Conservation (phyloP, 2,888 invertebrate genomes). For the Anorthoa munda region DNA sequence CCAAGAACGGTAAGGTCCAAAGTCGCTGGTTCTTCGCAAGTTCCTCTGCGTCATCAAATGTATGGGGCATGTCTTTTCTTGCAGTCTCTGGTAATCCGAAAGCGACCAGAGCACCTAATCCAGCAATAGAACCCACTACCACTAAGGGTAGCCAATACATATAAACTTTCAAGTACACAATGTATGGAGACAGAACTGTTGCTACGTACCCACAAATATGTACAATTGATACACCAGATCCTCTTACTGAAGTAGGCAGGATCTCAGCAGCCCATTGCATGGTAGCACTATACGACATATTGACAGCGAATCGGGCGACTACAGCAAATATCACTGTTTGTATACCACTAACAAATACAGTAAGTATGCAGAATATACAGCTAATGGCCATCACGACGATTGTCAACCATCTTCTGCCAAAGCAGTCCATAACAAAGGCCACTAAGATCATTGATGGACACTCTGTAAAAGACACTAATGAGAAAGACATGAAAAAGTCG, state of each 20-base stretch:
- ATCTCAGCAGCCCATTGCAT: conserved; percentile 81
- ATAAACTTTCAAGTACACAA: conserved; percentile 57
- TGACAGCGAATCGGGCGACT: conserved; percentile 78
- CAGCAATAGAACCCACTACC: conserved; percentile 46
- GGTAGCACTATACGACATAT: conserved; percentile 74
- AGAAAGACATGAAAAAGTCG: conserved; percentile 80
- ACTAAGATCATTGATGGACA: conserved; percentile 78
- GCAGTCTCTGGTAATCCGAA: conserved; percentile 71
- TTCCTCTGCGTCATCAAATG: conserved; percentile 59
- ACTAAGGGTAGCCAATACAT: conserved; percentile 61
- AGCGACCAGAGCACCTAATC: conserved; percentile 54
- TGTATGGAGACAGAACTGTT: conserved; percentile 76
- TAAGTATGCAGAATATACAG: conserved; percentile 74
- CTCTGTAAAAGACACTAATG: conserved; percentile 78
- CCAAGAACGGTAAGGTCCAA: conserved; percentile 65
- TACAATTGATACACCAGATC: conserved; percentile 76
- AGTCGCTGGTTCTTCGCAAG: conserved; percentile 60
- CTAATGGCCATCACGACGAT: conserved; percentile 70
- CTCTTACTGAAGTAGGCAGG: conserved; percentile 79
- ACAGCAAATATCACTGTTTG: conserved; percentile 76
- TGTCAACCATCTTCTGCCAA: conserved; percentile 79
- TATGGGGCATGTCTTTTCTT: conserved; percentile 69
- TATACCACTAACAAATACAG: conserved; percentile 73
- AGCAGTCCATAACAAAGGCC: conserved; percentile 78
- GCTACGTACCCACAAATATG: conserved; percentile 79